Base-by-base conservation (phyloP, 2,113 vertebrate species). In the Leptobrachium ailaonicum region DNA sequence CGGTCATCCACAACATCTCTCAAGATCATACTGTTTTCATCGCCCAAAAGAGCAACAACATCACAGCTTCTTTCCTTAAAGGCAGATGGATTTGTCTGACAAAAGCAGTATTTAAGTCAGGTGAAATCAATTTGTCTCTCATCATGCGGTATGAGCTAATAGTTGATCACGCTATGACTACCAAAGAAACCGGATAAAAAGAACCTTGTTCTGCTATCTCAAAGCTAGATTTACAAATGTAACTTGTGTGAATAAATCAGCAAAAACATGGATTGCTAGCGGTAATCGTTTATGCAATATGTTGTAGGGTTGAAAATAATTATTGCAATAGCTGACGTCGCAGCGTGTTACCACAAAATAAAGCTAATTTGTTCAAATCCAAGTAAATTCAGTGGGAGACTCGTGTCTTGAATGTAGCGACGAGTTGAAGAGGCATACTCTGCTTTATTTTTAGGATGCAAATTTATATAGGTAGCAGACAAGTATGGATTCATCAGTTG, bases 111-210 rank as follows among this genome's bases (percentile, higher is more conserved):
- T 47, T 78, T 78, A 78, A 78, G 76, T 71, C 76, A 41, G 56
- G 76, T 78, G 67, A 78, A 78, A 78, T 78, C 76, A 78, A 78
- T 78, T 71, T 68, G 12, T 62, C 56, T 78, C 76, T 45, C 67
- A 41, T 78, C 76, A 71, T 71, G 76, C 40, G 76, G 67, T 45
- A 66, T 58, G 68, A 47, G 54, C 67, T 71, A 20, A 78, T 67
- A 71, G 41, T 32, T 12, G 41, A 62, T 9, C 41, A 70, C 8
- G 66, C 40, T 13, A 40, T 2, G 66, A 62, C 66, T 69, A 71
- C 76, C 41, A 47, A 78, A 66, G 63, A 66, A 66, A 66, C 63
- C 20, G 9, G 9, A 58, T 53, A 4, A 66, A 66, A 66, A 66
- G 32, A 66, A 66, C 2, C 14, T 66, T 66, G 63, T 66, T 7